Conservation (phyloP, 2,888 invertebrate genomes). For the Apoda limacodes region DNA sequence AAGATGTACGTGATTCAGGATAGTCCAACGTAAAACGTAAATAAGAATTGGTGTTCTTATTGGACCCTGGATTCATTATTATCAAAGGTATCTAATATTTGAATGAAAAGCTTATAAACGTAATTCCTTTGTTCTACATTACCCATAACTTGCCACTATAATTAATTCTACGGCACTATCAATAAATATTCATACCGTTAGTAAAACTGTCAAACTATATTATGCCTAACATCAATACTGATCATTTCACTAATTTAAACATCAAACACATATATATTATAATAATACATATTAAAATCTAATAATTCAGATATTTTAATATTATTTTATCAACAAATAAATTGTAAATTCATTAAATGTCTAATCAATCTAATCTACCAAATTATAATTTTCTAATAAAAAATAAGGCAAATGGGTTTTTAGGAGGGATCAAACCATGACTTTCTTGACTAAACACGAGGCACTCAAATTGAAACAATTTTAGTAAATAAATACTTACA, state of each 20-base stretch:
- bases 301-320: neutral
- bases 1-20: too few relatives aligned
- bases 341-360: neutral
- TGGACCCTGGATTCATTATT: constrained; percentile 62
- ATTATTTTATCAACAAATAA: neutral
- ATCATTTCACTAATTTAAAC: constrained; percentile 16
- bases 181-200: too few relatives aligned
- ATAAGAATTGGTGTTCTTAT: constrained; percentile 60
- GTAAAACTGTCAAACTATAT: too few relatives aligned
- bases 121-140: too few relatives aligned
- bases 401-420: constrained; percentile 63
- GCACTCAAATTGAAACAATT: constrained; percentile 61
- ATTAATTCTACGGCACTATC: too few relatives aligned
- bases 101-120: too few relatives aligned
- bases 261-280: constrained; percentile 5
- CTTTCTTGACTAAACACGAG: constrained; percentile 39
- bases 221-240: too few relatives aligned
- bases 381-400: constrained; percentile 50
- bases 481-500: constrained; percentile 28
- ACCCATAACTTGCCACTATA: too few relatives aligned
- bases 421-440: constrained; percentile 62
- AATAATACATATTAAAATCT: neutral
- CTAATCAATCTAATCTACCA: too few relatives aligned
- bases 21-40: too few relatives aligned
- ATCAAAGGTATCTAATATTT: too few relatives aligned